These are phyloP conservation scores for Lepetodrilus schrolli DNA, from an alignment of 2,888 invertebrate genomes.

Conservation along the genomic window DNA sequence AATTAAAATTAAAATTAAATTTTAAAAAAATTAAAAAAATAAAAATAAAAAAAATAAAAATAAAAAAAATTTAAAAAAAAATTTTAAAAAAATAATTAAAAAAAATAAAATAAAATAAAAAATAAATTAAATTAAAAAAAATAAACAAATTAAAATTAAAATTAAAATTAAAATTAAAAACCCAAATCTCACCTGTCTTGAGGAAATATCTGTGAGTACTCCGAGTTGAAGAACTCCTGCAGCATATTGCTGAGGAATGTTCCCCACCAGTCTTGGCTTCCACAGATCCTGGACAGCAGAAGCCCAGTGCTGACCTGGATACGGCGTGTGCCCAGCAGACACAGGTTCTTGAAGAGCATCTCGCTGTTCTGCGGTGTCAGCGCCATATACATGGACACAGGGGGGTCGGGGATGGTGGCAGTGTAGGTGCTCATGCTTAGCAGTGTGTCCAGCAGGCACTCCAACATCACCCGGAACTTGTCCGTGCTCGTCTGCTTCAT, in stretches of 20 bases:
- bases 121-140: background rate
- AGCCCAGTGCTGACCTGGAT: conserved; percentile 80
- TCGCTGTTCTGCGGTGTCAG: conserved; percentile 75
- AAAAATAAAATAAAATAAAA: background rate
- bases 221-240: conserved; percentile 85
- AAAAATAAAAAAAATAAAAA: too few species aligned
- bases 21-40: too few species aligned
- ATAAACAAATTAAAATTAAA: background rate
- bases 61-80: background rate
- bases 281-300: conserved; percentile 85
- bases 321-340: conserved; percentile 86
- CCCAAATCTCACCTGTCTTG: conserved; percentile 83
- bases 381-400: conserved; percentile 62
- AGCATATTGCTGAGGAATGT: conserved; percentile 89
- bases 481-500: conserved; percentile 83
- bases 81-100: background rate
- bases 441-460: conserved; percentile 87
- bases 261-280: conserved; percentile 90
- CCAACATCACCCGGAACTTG: conserved; percentile 87
- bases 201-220: conserved; percentile 86
- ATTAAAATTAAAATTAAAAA: background rate
- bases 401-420: conserved; percentile 75
- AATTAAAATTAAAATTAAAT: too few species aligned
- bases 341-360: conserved; percentile 83
- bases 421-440: conserved; percentile 76